Conservation (phyloP, 2,888 invertebrate species). For the Carabus problematicus region DNA sequence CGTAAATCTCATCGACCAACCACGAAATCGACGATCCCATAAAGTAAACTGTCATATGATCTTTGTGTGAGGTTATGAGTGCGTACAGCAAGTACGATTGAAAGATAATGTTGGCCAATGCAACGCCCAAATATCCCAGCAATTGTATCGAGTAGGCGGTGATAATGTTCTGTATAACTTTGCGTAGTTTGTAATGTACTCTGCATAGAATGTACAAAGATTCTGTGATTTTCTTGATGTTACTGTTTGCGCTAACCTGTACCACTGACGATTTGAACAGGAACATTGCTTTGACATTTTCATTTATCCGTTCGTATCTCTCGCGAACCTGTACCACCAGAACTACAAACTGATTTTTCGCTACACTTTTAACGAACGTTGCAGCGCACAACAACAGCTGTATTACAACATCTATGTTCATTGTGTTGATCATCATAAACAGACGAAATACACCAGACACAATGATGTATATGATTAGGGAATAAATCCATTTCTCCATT, state of each 20-base stretch:
- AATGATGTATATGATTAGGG: conserved; percentile 44
- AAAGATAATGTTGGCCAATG: conserved; percentile 50
- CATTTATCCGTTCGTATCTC: conserved; percentile 49
- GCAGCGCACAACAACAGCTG: conserved; percentile 46
- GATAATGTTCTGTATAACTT: conserved; percentile 48
- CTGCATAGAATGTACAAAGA: conserved; percentile 49
- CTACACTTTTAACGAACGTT: conserved; percentile 49
- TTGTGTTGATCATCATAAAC: conserved; percentile 45
- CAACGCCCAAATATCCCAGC: conserved; percentile 47
- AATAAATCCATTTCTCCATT: conserved; percentile 44
- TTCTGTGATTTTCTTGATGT: conserved; percentile 43
- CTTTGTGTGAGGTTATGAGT: conserved; percentile 45
- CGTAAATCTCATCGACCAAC: conserved; percentile 50
- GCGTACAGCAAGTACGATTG: conserved; percentile 51
- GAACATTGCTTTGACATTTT: conserved; percentile 43
- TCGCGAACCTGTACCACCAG: conserved; percentile 47
- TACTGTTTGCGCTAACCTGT: conserved; percentile 20
- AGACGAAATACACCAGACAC: conserved; percentile 45
- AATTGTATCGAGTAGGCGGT: conserved; percentile 50
- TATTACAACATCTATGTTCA: conserved; percentile 48
- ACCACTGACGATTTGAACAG: conserved; percentile 19
- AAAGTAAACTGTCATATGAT: conserved; percentile 41
- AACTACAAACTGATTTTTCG: conserved; percentile 50
- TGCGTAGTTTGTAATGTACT: conserved; percentile 50
- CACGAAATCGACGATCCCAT: conserved; percentile 47